A percentile compares a stretch with the other conserved stretches of the same genome.
phyloP scores from a whole-genome alignment of 2,797 vertebrate species.

The Sciurus vulgaris region DNA sequence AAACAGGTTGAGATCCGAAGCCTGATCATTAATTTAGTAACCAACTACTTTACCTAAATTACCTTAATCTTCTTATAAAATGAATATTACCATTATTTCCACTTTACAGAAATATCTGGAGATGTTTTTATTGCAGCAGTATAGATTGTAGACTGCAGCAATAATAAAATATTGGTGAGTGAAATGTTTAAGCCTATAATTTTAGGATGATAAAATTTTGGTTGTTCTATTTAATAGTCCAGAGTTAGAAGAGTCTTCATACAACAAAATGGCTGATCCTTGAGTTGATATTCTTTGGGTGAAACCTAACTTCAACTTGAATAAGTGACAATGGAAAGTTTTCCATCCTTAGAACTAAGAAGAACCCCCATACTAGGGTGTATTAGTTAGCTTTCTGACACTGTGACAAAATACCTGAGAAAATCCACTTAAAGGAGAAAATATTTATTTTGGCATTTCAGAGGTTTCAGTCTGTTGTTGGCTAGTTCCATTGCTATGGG shows the following conservation, averaged over 20 bases:
- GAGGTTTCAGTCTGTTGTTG: no score
- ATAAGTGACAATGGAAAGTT: not conserved
- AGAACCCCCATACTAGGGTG: not conserved
- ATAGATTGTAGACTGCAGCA: not conserved
- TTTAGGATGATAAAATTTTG: not conserved
- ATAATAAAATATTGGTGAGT: slow-evolving; percentile 47
- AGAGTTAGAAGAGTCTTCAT: slow-evolving; percentile 9
- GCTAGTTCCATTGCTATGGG: no score
- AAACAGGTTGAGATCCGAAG: not conserved
- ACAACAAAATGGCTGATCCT: not conserved
- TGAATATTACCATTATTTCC: not conserved
- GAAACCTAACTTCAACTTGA: not conserved
- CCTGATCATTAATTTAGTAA: not conserved
- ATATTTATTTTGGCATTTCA: no score
- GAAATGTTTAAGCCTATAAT: slow-evolving; percentile 39
- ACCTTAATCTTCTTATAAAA: slow-evolving; percentile 12
- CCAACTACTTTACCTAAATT: not conserved
- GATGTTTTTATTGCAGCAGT: not conserved
- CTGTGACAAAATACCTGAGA: no score
- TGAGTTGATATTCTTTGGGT: not conserved
- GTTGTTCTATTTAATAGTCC: not conserved
- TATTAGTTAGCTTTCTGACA: no score
- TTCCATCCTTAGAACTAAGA: not conserved
- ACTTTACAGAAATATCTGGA: slow-evolving; percentile 15
- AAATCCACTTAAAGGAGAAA: no score